Evolutionary conservation across 2,113 vertebrate species (phyloP).

Genomic region (Anoplopoma fimbria): DNA sequence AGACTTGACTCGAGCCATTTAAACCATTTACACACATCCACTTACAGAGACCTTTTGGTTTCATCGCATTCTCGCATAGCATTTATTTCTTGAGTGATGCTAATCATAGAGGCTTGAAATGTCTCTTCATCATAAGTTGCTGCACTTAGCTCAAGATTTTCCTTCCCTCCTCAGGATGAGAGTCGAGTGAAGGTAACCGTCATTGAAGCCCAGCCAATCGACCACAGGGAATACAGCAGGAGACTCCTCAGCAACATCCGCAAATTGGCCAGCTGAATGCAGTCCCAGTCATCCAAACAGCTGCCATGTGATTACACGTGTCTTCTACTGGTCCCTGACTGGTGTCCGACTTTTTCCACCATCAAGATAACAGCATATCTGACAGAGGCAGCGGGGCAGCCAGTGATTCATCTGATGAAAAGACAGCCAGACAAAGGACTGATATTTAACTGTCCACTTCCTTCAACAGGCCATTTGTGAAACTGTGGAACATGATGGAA

Average conservation of each 20-base stretch:
- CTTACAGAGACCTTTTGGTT: not conserved
- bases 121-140: not conserved
- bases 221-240: conserved; percentile 90
- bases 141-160: conserved; percentile 6
- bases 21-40: too few relatives aligned
- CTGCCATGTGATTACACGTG: conserved; percentile 13
- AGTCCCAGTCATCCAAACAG: conserved; percentile 15
- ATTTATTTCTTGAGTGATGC: not conserved
- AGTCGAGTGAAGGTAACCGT: conserved; percentile 91
- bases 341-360: conserved; percentile 28
- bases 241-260: conserved; percentile 88
- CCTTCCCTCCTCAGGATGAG: conserved; percentile 86
- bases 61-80: not conserved
- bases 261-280: conserved; percentile 75
- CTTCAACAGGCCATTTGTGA: not conserved
- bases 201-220: conserved; percentile 87
- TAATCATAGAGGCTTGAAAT: not conserved
- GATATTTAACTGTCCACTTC: conserved; percentile 44
- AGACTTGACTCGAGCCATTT: too few relatives aligned
- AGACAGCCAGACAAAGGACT: conserved; percentile 60
- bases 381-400: conserved; percentile 23
- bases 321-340: conserved; percentile 18
- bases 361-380: conserved; percentile 18
- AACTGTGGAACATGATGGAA: not conserved
- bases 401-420: conserved; percentile 49